Evolutionary conservation across 2,888 invertebrate species (phyloP), one percentile per base, ranked within the genome.

Genomic region (Limnephilus rhombicus): DNA sequence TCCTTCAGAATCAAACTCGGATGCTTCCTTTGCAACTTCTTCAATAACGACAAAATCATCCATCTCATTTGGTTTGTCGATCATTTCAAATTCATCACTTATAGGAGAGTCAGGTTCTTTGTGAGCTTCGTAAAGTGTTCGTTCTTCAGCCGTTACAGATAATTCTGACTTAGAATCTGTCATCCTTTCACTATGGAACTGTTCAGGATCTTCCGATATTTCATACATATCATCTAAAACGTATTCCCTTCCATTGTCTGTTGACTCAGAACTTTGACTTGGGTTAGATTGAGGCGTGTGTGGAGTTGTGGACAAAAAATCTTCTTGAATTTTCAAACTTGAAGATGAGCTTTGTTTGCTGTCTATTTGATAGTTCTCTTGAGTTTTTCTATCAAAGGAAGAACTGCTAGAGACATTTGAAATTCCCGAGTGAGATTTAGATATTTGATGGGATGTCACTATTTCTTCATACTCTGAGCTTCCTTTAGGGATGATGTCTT

Each of bases 31-130:
- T 1, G 98, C 98, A 1, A 98, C 98, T 95, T 98, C 98, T 95
- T 98, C 98, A 93, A 98, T 98, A 0, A 98, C 98, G 0, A 98
- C 98, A 94, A 98, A 98, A 94, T 98, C 98, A 94, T 98, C 98
- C 94, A 98, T 98, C 94, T 98, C 97, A 94, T 98, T 98, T 0
- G 98, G 98, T 94, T 98, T 98, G 94, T 98, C 98, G 1, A 98
- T 96, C 96, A 98, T 97, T 96, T 98, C 98, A 95, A 98, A 98
- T 41, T 98, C 98, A 95, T 98, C 98, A 94, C 98, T 98, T 15
- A 97, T 97, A 0, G 98, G 98, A 0, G 98, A 98, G 94, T 98
- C 97, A 93, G 97, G 96, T 94, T 96, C 96, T 94, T 97, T 97
- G 93, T 97, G 96, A n/a, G 94, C 93, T 94, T 95, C 96, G 34